These are phyloP conservation scores for Aricia artaxerxes DNA, from an alignment of 2,888 invertebrate genomes.

Conservation along the genomic window DNA sequence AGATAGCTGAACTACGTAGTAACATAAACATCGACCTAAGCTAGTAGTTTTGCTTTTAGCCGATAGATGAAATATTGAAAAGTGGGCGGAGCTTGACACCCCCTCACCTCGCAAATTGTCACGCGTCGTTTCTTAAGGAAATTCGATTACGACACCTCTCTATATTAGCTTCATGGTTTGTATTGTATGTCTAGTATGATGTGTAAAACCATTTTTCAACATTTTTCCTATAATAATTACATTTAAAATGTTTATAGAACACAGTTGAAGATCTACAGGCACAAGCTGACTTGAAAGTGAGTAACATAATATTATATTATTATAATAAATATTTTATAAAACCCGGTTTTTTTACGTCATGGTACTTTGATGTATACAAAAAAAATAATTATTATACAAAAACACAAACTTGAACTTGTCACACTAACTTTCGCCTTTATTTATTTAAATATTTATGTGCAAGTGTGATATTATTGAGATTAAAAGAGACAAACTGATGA, in stretches of 20 bases:
- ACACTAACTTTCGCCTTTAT: not conserved
- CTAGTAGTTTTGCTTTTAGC: no score
- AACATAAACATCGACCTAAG: no score
- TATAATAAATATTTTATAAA: not conserved
- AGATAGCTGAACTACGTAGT: no score
- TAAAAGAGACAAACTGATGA: no score
- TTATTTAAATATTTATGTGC: no score
- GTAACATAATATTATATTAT: not conserved
- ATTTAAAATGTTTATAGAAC: not conserved
- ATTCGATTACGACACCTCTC: no score
- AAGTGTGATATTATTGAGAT: not conserved
- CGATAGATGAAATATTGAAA: no score
- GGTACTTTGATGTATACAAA: not conserved
- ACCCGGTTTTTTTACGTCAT: not conserved
- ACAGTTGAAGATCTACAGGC: conserved; percentile 18
- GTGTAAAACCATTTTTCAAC: not conserved
- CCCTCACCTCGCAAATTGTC: no score
- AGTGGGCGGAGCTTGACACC: no score
- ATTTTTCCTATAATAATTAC: not conserved
- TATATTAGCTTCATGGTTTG: no score
- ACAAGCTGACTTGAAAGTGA: conserved; percentile 10
- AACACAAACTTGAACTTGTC: not conserved
- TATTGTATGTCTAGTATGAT: not conserved
- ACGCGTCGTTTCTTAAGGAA: no score
- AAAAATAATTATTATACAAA: not conserved